phyloP scores from a whole-genome alignment of 30 jellyfish, hydroid and myxozoan genomes.

The Haliclystus octoradiatus region DNA sequence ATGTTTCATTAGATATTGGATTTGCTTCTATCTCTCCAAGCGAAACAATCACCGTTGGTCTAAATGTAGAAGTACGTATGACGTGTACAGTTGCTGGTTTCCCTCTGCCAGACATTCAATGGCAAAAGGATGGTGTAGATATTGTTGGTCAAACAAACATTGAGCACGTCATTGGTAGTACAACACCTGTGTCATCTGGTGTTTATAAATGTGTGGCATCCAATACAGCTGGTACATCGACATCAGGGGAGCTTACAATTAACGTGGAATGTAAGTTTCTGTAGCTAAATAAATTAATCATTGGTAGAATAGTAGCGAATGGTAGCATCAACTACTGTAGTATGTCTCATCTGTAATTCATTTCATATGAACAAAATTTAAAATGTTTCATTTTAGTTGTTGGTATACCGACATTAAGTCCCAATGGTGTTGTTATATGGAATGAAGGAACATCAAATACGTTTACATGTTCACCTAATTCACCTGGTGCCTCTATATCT shows the following conservation, averaged over 20 bases:
- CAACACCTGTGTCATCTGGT: background rate
- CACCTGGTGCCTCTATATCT: background rate
- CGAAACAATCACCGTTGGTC: too few relatives aligned
- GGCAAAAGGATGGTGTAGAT: background rate
- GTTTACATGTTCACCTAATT: background rate
- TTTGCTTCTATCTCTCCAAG: too few relatives aligned
- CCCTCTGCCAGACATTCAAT: background rate
- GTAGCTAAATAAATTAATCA: too few relatives aligned
- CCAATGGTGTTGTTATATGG: background rate
- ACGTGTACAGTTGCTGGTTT: background rate
- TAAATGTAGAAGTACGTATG: too few relatives aligned
- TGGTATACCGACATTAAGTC: background rate
- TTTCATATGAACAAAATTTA: too few relatives aligned
- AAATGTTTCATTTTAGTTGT: background rate
- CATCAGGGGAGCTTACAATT: background rate
- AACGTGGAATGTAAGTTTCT: background rate
- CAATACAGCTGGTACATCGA: background rate
- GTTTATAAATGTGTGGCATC: background rate
- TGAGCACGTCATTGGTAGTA: background rate
- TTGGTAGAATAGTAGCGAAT: too few relatives aligned
- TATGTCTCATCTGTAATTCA: too few relatives aligned
- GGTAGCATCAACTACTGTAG: too few relatives aligned
- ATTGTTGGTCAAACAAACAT: background rate
- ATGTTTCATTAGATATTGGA: too few relatives aligned
- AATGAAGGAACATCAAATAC: background rate